Percentiles rank a stretch among this genome's conserved stretches.
Evolutionary conservation across 2,113 vertebrate species (phyloP).

Genomic region (Oncorhynchus kisutch): DNA sequence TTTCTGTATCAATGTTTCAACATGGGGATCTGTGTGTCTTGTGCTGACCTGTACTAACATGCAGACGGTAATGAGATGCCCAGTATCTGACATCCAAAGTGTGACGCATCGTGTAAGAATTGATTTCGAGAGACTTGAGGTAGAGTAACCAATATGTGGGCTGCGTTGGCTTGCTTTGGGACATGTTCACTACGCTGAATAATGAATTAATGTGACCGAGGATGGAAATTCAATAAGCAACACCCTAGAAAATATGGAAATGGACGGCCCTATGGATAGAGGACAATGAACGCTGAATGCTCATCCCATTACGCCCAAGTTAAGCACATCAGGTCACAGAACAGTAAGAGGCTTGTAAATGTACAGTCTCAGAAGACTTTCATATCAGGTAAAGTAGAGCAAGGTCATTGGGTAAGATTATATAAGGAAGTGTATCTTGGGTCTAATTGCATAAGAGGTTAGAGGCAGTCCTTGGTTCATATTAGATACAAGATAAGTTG

Average conservation of each 20-base stretch:
- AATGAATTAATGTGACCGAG: conserved; percentile 34
- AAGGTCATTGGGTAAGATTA: too few relatives aligned
- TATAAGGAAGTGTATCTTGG: too few relatives aligned
- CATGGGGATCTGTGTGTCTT: neutral
- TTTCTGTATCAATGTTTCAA: too few relatives aligned
- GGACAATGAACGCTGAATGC: neutral
- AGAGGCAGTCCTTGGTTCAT: neutral
- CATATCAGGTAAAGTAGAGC: neutral
- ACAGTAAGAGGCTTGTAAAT: too few relatives aligned
- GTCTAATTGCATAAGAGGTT: neutral
- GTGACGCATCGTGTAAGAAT: conserved; percentile 20
- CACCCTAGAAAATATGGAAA: conserved; percentile 13
- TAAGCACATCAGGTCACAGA: too few relatives aligned
- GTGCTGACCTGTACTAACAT: neutral
- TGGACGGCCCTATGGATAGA: neutral
- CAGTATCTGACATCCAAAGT: conserved; percentile 6
- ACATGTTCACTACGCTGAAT: conserved; percentile 31
- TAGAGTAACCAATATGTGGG: conserved; percentile 22
- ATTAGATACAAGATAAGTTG: neutral
- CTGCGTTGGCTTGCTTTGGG: conserved; percentile 9
- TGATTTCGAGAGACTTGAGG: conserved; percentile 28
- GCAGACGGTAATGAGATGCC: conserved; percentile 3
- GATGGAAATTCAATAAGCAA: conserved; percentile 32
- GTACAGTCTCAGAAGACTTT: neutral
- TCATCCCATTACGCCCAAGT: conserved; percentile 7